Percentiles rank a stretch among this genome's conserved stretches.
Evolutionary conservation across 2,888 invertebrate genomes (phyloP).

Genomic region (Autographa pulchrina): DNA sequence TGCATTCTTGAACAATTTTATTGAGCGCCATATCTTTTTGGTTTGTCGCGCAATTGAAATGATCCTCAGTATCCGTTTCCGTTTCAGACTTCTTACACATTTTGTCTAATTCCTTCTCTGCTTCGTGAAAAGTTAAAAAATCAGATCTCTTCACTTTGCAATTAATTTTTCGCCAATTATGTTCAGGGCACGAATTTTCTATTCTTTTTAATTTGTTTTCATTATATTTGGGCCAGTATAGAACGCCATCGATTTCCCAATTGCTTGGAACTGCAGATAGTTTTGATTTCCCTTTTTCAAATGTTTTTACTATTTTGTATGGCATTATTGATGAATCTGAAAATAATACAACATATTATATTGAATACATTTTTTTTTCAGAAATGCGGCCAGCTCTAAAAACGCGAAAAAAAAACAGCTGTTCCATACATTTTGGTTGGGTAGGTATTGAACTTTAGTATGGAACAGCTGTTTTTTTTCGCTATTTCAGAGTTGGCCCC

Average conservation of each 20-base stretch:
- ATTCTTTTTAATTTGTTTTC: conserved; percentile 25
- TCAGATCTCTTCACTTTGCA: conserved; percentile 35
- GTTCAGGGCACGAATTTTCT: conserved; percentile 26
- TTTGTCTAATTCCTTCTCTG: conserved; percentile 38
- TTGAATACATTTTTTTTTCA: conserved; percentile 4
- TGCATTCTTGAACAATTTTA: conserved; percentile 27
- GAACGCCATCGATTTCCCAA: conserved; percentile 24
- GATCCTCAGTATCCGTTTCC: conserved; percentile 25
- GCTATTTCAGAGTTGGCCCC: conserved; percentile 2
- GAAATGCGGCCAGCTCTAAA: conserved; percentile 4
- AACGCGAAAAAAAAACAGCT: neutral
- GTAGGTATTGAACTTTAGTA: conserved; percentile 4
- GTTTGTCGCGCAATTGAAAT: conserved; percentile 14
- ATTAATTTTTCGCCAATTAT: conserved; percentile 33
- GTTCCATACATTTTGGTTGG: neutral
- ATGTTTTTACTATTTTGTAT: conserved; percentile 20
- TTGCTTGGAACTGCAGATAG: conserved; percentile 18
- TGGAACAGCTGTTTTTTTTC: neutral
- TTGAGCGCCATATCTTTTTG: conserved; percentile 8
- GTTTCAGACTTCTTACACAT: conserved; percentile 38
- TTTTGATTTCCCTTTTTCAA: conserved; percentile 16
- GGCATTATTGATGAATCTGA: conserved; percentile 16
- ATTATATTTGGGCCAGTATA: conserved; percentile 19
- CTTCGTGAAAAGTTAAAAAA: conserved; percentile 31
- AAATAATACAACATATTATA: conserved; percentile 6